Evolutionary conservation across 2,797 vertebrate genomes (phyloP), one percentile per base, ranked within the genome.

Genomic region (Perodicticus potto): DNA sequence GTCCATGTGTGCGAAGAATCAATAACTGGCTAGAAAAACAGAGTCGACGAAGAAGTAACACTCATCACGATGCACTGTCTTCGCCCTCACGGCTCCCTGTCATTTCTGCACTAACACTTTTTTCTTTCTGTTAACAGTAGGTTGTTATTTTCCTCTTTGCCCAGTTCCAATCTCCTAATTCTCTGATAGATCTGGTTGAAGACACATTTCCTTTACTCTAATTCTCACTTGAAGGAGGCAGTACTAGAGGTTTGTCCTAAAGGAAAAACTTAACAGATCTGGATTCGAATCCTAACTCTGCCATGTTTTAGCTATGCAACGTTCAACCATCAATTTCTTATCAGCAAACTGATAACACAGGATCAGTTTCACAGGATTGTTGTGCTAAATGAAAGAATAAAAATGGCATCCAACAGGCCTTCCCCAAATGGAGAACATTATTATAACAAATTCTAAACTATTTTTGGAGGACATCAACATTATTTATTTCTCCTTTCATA

Each of bases 1-100:
- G 77, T 27, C 8, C 7, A 2, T n/a, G 14, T 67, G 55, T 63
- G 45, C 34, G 57, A 80, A 92, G 86, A 88, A 70, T 27, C 0
- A 3, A 7, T 9, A 87, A 78, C 19, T 20, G 29, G 19, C n/a
- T 57, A 43, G 43, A 55, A 34, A 86, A 86, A 10, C 53, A 23
- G 10, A 34, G 27, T 34, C 70, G 19, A 9, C 49, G 78, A 76
- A 11, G 77, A 80, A 80, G 37, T 13, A 29, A 49, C 0, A 6
- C 9, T 29, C 34, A n/a, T 9, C 2, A 12, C 0, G 22, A 67
- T 3, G 37, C 19, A 23, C 8, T 29, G 14, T 84, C 40, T 34
- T 19, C 53, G 61, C 13, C n/a, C 27, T 17, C 43, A 7, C 0
- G 12, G 34, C 1, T 32, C 0, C 0, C 22, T 4, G 32, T 70